Evolutionary conservation across 2,888 invertebrate genomes (phyloP), one percentile per base, ranked within the genome.

Genomic region (Loripinus fragilis): DNA sequence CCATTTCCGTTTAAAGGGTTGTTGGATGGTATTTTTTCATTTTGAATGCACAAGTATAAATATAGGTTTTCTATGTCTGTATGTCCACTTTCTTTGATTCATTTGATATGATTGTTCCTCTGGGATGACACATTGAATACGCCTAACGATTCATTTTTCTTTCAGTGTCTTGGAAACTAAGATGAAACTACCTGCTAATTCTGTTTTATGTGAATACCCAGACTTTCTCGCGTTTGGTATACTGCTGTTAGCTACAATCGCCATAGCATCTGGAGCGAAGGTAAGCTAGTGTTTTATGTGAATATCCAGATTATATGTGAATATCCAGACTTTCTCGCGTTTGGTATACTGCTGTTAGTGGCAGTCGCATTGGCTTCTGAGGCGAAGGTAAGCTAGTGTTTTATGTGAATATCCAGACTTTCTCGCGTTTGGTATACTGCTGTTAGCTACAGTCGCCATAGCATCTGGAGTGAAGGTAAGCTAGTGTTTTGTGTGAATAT

Each of bases 251-350:
- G 66, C 71, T 2, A 78, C 77, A 33, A 12, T 77, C 33, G 45
- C 78, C 45, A 17, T 80, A 52, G 67, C 80, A 60, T 60, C 85
- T 69, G 76, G 83, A 30, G 76, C 74, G 35, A 78, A 80, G 75
- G 83, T 83, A 74, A 12, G 7, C 8, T 10, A 41, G 8, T 15
- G 15, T 10, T 41, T 41, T 41, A 41, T 41, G 41, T 41, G n/a
- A n/a, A n/a, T n/a, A n/a, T n/a, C n/a, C n/a, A n/a, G n/a, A n/a
- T 60, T 33, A 30, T 28, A 12, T 2, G 28, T 33, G 12, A 12
- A 8, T 45, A 76, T 72, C 87, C 86, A 7, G 90, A 90, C 75
- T 74, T 91, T 20, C 71, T 90, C 55, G 60, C 28, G 1, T 60
- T 30, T 60, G 60, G 30, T 33, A 33, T 60, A 60, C 60, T 60